Evolutionary conservation across 2,113 vertebrate species (phyloP).

Genomic region (Phoxinus phoxinus): DNA sequence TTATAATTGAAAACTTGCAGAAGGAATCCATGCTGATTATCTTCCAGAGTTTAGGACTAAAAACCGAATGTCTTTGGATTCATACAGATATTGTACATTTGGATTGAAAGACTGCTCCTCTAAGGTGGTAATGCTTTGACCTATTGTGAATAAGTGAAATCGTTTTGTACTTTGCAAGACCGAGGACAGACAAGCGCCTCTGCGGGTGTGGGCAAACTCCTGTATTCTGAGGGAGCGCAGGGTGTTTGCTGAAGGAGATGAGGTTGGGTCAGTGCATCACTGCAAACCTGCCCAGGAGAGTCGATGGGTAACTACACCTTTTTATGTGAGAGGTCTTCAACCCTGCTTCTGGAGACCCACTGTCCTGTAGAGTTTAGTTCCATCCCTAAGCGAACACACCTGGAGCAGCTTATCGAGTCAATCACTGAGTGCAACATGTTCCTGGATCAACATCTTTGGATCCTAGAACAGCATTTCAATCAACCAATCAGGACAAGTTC

Average conservation of each 20-base stretch:
- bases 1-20: not conserved
- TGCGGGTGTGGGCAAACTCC: slow-evolving; percentile 68
- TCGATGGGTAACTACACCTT: slow-evolving; percentile 67
- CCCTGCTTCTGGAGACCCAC: too few species aligned
- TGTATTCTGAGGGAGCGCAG: slow-evolving; percentile 64
- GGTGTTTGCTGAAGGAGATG: slow-evolving; percentile 59
- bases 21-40: not conserved
- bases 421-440: too few species aligned
- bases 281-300: slow-evolving; percentile 59
- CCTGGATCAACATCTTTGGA: too few species aligned
- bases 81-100: not conserved
- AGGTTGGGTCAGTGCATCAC: slow-evolving; percentile 48
- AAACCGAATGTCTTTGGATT: not conserved
- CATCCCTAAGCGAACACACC: too few species aligned
- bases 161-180: slow-evolving; percentile 52
- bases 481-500: too few species aligned
- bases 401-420: too few species aligned
- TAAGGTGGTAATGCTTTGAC: not conserved
- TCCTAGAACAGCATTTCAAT: too few species aligned
- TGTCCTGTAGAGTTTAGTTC: too few species aligned
- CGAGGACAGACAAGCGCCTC: slow-evolving; percentile 68
- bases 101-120: not conserved
- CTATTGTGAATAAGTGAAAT: not conserved
- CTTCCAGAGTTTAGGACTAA: not conserved
- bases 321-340: not conserved